These are phyloP conservation scores for Ceratitis capitata DNA, from an alignment of 1,140 invertebrate species.

Conservation along the genomic window DNA sequence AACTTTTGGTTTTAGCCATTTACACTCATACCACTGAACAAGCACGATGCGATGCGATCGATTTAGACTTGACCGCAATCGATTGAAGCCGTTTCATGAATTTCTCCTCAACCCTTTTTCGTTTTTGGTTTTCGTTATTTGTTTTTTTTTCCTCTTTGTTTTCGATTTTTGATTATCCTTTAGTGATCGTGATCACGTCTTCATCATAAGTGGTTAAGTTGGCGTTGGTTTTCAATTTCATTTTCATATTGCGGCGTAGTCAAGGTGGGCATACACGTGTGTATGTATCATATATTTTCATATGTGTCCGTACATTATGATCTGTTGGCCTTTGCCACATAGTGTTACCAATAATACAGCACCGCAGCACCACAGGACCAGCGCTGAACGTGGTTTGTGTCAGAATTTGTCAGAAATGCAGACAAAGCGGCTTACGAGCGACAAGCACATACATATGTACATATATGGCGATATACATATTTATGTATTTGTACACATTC, in stretches of 20 bases:
- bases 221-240: constrained; percentile 36
- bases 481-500: background rate
- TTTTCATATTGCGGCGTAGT: background rate
- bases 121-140: background rate
- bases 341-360: constrained; percentile 3
- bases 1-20: no score
- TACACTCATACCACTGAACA: no score
- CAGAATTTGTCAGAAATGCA: constrained; percentile 33
- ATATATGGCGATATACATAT: background rate
- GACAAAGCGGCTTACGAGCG: constrained; percentile 12
- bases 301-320: background rate
- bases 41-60: no score
- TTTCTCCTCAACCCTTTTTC: background rate
- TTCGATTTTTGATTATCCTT: no score
- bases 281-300: background rate
- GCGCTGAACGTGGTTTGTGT: constrained; percentile 24
- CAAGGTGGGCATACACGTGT: background rate
- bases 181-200: constrained; percentile 36
- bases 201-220: constrained; percentile 37
- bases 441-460: background rate
- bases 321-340: constrained; percentile 17
- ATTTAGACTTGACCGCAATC: constrained; percentile 16
- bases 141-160: background rate
- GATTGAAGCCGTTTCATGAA: background rate
- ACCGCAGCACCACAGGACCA: no score